A percentile compares a stretch with the other conserved stretches of the same genome.
phyloP scores from a whole-genome alignment of 2,888 invertebrate species.

The Junonia oenone region DNA sequence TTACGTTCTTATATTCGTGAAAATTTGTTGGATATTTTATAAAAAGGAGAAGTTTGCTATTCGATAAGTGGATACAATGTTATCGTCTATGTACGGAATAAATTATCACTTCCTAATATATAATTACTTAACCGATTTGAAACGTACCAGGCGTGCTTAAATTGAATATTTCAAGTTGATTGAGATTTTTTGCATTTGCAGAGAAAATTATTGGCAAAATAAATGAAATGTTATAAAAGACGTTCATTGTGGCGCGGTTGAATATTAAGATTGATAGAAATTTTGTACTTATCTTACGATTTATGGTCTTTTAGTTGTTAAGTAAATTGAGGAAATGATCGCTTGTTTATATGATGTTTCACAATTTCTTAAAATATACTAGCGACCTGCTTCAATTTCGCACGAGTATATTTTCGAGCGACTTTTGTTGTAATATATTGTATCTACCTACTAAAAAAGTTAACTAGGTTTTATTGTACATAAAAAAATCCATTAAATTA shows the following conservation, averaged over 20 bases:
- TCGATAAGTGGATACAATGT: no score
- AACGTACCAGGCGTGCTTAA: slow-evolving; percentile 10
- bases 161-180: background rate
- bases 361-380: background rate
- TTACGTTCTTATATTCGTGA: no score
- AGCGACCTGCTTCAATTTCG: background rate
- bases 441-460: no score
- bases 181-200: background rate
- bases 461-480: no score
- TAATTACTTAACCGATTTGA: no score
- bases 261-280: background rate
- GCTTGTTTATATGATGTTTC: background rate
- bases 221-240: slow-evolving; percentile 1
- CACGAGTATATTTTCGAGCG: no score
- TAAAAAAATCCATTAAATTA: no score
- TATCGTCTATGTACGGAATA: no score
- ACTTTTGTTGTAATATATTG: no score
- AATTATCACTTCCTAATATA: no score
- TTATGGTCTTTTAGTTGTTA: background rate
- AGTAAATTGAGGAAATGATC: background rate
- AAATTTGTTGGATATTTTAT: no score
- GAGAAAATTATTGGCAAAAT: background rate
- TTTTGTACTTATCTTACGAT: background rate
- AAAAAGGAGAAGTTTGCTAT: no score
- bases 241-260: slow-evolving; percentile 8